Base-by-base conservation (phyloP, 2,797 vertebrate species). In the Lateolabrax maculatus region DNA sequence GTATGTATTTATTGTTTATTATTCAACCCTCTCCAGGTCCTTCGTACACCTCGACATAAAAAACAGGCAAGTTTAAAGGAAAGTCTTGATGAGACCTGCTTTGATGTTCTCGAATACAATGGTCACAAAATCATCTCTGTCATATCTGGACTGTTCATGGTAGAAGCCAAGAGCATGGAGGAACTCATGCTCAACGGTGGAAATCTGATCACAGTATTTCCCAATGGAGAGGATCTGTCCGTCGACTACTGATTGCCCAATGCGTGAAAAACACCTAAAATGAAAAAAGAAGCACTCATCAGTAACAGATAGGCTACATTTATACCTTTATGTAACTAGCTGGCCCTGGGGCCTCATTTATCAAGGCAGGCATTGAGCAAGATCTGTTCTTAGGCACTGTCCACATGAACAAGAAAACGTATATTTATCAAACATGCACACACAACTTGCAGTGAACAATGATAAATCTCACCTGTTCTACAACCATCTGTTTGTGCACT, bases 91-190 rank as follows among this genome's bases (percentile, higher is more conserved):
- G 5, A 31, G 3, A 77, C 78, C 71, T 2, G 52, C 2, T 51
- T 15, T 25, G 16, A 83, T 82, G 64, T 80, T 95, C 43, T 95
- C 91, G 94, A 94, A 95, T 9, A 94, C 12, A 1, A 98, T 96
- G 4, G 62, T 93, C 75, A 97, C 92, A 0, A 97, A 95, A 58
- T 97, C 95, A 6, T 97, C 96, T 15, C 97, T 87, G 74, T 97
- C 97, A 0, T 94, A 93, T 9, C 97, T 94, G 0, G 97, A 96
- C 71, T 98, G 97, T 84, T 98, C 96, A 0, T 97, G 97, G 94
- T 93, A 96, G 86, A 98, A 97, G 6, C 97, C 97, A 81, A 98
- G 89, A 0, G 96, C 94, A 0, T 98, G 97, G 19, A 97, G 94
- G 58, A 98, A 94, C 81, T 98, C 97, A 0, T 97, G 97, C 37